These are phyloP conservation scores for Apotomis betuletana DNA, from an alignment of 2,888 invertebrate species.

Conservation along the genomic window DNA sequence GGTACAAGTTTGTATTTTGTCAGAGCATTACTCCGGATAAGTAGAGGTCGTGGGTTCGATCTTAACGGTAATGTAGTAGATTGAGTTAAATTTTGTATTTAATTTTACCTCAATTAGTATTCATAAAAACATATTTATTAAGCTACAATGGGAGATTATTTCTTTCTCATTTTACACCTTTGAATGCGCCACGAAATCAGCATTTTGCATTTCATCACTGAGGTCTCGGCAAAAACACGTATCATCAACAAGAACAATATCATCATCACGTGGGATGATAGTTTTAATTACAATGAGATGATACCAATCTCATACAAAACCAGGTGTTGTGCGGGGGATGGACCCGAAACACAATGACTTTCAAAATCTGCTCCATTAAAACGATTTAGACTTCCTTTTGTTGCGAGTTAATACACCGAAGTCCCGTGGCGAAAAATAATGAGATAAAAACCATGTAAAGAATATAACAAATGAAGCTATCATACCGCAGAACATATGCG, in stretches of 20 bases:
- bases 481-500: slow-evolving; percentile 71
- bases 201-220: slow-evolving; percentile 16
- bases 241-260: slow-evolving; percentile 45
- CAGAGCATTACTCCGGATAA: too few relatives aligned
- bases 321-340: slow-evolving; percentile 71
- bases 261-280: slow-evolving; percentile 47
- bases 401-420: slow-evolving; percentile 68
- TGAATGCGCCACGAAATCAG: slow-evolving; percentile 6
- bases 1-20: too few relatives aligned
- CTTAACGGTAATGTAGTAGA: too few relatives aligned
- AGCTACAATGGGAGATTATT: too few relatives aligned
- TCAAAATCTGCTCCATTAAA: slow-evolving; percentile 76
- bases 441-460: slow-evolving; percentile 69
- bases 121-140: too few relatives aligned
- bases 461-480: slow-evolving; percentile 78
- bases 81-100: too few relatives aligned
- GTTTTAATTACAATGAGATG: slow-evolving; percentile 68
- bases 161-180: too few relatives aligned
- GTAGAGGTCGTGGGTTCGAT: too few relatives aligned
- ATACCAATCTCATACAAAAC: slow-evolving; percentile 70
- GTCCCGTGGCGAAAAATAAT: slow-evolving; percentile 79
- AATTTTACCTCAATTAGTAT: too few relatives aligned
- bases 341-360: slow-evolving; percentile 75
- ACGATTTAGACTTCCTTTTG: slow-evolving; percentile 79
- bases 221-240: slow-evolving; percentile 11